Conservation (phyloP, 2,888 invertebrate species). For the Cerastoderma edule region DNA sequence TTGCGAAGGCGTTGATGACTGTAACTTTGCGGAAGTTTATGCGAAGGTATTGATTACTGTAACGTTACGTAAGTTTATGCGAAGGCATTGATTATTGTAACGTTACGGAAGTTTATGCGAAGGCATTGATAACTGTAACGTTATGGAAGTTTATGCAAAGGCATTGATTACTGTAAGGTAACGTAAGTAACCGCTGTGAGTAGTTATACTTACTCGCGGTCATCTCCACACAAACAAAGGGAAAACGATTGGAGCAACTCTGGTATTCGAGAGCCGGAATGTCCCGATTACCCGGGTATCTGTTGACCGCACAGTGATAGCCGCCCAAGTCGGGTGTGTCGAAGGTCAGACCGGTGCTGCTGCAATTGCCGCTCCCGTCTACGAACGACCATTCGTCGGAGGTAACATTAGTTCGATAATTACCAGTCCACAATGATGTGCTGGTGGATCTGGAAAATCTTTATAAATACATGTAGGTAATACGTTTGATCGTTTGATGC, state of each 20-base stretch:
- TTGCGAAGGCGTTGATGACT: too few species aligned
- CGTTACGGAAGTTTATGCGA: background rate
- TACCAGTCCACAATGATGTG: background rate
- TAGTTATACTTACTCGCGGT: background rate
- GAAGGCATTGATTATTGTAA: background rate
- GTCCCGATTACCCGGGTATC: background rate
- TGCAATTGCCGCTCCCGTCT: background rate
- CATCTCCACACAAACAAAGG: background rate
- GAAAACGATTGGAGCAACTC: background rate
- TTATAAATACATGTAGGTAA: too few species aligned
- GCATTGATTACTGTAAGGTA: background rate
- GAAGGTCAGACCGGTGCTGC: background rate
- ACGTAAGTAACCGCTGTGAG: background rate
- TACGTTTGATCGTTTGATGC: background rate
- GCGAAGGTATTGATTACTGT: too few species aligned
- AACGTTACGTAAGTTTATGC: too few species aligned
- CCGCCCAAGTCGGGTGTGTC: background rate
- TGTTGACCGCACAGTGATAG: conserved; percentile 1
- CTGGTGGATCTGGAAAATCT: background rate
- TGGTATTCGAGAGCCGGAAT: background rate
- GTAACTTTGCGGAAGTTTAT: too few species aligned
- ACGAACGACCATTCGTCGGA: background rate
- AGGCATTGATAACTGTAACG: background rate
- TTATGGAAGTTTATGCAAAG: background rate
- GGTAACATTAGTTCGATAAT: background rate